phyloP scores from a whole-genome alignment of 2,113 vertebrate species.

The Chamaetylas fuelleborni region DNA sequence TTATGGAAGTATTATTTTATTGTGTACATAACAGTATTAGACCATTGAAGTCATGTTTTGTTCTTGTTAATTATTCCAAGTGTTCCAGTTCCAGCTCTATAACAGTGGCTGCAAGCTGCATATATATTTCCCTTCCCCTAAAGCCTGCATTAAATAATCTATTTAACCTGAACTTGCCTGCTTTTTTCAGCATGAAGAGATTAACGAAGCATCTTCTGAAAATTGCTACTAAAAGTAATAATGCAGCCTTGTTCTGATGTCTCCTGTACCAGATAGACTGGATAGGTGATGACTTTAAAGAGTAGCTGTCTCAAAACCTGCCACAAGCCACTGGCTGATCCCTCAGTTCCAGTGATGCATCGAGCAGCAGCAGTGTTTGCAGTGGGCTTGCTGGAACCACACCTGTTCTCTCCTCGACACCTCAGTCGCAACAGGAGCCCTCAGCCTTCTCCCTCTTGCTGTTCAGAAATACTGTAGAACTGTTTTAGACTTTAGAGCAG shows the following conservation, averaged over 20 bases:
- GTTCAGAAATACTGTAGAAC: slow-evolving; percentile 40
- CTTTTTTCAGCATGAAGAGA: slow-evolving; percentile 36
- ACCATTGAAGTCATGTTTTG: slow-evolving; percentile 62
- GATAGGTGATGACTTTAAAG: neutral
- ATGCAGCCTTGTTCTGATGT: neutral
- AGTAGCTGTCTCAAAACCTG: neutral
- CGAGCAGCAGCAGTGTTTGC: neutral
- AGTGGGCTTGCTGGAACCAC: neutral
- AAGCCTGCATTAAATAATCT: neutral
- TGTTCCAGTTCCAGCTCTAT: neutral
- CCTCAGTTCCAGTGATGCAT: neutral
- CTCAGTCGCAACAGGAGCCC: neutral
- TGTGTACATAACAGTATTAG: slow-evolving; percentile 85
- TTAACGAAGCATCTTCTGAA: slow-evolving; percentile 21
- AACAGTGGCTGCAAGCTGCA: neutral
- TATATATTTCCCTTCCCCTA: neutral
- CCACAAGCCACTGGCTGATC: neutral
- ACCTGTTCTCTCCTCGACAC: neutral
- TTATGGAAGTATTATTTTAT: slow-evolving; percentile 79
- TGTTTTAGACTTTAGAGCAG: slow-evolving; percentile 76
- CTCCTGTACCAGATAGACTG: neutral
- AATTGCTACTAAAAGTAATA: neutral
- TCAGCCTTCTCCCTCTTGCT: slow-evolving; percentile 7
- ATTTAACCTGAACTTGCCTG: neutral
- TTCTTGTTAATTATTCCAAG: slow-evolving; percentile 46